Evolutionary conservation across 2,888 invertebrate genomes (phyloP).

Genomic region (Myopa testacea): DNA sequence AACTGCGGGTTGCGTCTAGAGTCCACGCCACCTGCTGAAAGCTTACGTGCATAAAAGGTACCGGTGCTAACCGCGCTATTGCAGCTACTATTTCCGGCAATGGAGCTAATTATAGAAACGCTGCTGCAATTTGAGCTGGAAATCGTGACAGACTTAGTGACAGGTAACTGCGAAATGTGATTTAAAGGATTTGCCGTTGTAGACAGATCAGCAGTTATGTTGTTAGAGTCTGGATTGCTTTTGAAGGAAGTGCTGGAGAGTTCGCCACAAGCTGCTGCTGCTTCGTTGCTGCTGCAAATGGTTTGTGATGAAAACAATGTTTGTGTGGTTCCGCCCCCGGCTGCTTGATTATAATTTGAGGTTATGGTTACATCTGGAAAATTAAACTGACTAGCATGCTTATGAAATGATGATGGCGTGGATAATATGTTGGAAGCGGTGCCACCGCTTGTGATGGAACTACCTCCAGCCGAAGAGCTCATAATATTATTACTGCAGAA

Average conservation of each 20-base stretch:
- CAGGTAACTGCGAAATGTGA: neutral
- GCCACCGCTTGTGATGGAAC: slow-evolving; percentile 54
- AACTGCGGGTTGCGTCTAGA: slow-evolving; percentile 56
- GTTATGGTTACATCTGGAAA: slow-evolving; percentile 67
- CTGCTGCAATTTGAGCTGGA: slow-evolving; percentile 49
- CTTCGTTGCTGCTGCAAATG: slow-evolving; percentile 41
- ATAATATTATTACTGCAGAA: slow-evolving; percentile 49
- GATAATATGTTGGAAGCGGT: slow-evolving; percentile 55
- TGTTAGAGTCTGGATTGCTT: slow-evolving; percentile 43
- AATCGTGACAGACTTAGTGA: slow-evolving; percentile 39
- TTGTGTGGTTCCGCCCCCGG: slow-evolving; percentile 52
- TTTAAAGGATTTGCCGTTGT: slow-evolving; percentile 29
- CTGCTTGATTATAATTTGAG: slow-evolving; percentile 50
- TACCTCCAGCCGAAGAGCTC: slow-evolving; percentile 55
- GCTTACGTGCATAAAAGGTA: slow-evolving; percentile 69
- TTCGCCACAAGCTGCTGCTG: slow-evolving; percentile 39
- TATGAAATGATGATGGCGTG: slow-evolving; percentile 61
- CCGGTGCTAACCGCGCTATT: slow-evolving; percentile 53
- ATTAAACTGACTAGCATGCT: slow-evolving; percentile 67
- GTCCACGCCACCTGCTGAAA: slow-evolving; percentile 65
- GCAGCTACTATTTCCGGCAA: slow-evolving; percentile 22
- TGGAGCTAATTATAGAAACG: slow-evolving; percentile 39
- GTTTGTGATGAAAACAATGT: slow-evolving; percentile 59
- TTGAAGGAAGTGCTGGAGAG: slow-evolving; percentile 3
- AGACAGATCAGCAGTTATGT: slow-evolving; percentile 35